These are phyloP conservation scores for Hydrolagus affinis DNA, from an alignment of 2,113 vertebrate genomes.

Conservation along the genomic window DNA sequence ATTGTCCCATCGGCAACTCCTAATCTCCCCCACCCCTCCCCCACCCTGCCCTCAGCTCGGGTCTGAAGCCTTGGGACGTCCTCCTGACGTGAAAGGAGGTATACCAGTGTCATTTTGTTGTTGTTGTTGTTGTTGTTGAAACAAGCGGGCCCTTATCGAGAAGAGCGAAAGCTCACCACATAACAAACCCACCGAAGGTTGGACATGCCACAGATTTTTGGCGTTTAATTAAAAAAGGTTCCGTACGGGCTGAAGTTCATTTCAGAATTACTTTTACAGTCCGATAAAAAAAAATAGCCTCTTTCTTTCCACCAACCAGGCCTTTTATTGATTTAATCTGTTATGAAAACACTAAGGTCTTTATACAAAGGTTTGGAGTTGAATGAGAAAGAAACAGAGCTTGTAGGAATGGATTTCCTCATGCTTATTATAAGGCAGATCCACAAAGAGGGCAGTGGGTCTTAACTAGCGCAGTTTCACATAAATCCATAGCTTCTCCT, in stretches of 20 bases:
- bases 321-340: constrained; percentile 21
- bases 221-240: background rate
- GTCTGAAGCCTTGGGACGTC: too few relatives aligned
- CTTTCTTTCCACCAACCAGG: background rate
- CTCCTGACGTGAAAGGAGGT: too few relatives aligned
- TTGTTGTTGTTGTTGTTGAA: too few relatives aligned
- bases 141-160: background rate
- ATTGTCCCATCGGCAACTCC: too few relatives aligned
- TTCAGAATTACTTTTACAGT: background rate
- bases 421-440: background rate
- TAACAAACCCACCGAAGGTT: background rate
- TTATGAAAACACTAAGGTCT: constrained; percentile 22
- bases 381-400: constrained; percentile 2
- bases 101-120: too few relatives aligned
- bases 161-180: background rate
- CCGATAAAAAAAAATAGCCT: background rate
- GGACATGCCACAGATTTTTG: background rate
- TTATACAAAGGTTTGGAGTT: background rate
- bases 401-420: constrained; percentile 19
- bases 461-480: constrained; percentile 6
- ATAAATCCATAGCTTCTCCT: constrained; percentile 25
- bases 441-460: background rate
- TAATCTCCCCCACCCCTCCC: too few relatives aligned
- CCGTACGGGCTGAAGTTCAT: background rate
- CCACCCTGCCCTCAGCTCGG: too few relatives aligned